Conservation (phyloP, 1,140 invertebrate genomes). For the Calycopis cecrops region DNA sequence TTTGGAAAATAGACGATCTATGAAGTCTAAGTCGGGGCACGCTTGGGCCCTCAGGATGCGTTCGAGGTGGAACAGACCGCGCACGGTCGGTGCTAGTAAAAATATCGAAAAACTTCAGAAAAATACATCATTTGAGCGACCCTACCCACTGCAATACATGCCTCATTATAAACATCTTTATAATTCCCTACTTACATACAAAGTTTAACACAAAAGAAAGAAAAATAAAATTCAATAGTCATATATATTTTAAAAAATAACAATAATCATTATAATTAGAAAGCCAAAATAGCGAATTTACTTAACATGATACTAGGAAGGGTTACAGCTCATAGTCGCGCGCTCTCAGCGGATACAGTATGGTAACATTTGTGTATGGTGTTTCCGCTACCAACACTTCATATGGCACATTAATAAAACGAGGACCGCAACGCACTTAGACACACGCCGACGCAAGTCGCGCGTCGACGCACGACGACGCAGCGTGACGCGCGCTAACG, state of each 20-base stretch:
- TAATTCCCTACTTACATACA: slow-evolving; percentile 61
- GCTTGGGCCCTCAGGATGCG: too few relatives aligned
- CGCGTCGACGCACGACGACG: too few relatives aligned
- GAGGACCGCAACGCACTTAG: slow-evolving; percentile 32
- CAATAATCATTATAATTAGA: slow-evolving; percentile 51
- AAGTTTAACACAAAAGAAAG: slow-evolving; percentile 54
- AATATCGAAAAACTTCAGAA: neutral
- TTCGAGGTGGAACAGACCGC: too few relatives aligned
- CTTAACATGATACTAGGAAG: slow-evolving; percentile 56
- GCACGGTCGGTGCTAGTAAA: too few relatives aligned
- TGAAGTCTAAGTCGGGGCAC: too few relatives aligned
- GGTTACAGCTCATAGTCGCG: slow-evolving; percentile 37
- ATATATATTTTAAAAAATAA: slow-evolving; percentile 58
- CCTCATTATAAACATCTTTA: slow-evolving; percentile 48
- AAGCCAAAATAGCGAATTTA: slow-evolving; percentile 60
- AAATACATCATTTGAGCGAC: slow-evolving; percentile 29
- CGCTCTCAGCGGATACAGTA: slow-evolving; percentile 33
- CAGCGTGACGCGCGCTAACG: too few relatives aligned
- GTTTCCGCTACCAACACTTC: slow-evolving; percentile 62
- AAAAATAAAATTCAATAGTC: slow-evolving; percentile 48
- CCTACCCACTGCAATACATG: slow-evolving; percentile 33
- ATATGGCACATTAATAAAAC: slow-evolving; percentile 62
- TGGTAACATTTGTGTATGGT: slow-evolving; percentile 65
- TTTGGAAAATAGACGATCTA: too few relatives aligned
- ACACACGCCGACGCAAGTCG: slow-evolving; percentile 31